phyloP scores from a whole-genome alignment of 2,888 invertebrate genomes.

The Drosophila multiciliata region DNA sequence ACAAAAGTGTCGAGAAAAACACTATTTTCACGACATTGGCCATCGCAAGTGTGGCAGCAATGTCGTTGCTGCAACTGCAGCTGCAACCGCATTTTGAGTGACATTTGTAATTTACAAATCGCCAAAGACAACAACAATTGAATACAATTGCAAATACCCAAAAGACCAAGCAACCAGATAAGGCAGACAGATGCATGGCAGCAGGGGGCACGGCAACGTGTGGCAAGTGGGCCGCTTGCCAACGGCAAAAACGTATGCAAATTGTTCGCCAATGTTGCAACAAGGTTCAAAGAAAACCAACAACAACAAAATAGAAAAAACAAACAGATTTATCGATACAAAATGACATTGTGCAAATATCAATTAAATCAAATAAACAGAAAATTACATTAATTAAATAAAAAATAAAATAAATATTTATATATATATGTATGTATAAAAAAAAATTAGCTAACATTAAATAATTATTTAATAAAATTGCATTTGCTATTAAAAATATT shows the following conservation, averaged over 20 bases:
- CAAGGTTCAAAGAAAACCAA: background rate
- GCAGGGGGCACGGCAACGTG: conserved; percentile 47
- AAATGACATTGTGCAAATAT: background rate
- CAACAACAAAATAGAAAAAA: background rate
- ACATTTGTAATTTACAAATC: conserved; percentile 57
- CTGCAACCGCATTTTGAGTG: conserved; percentile 45
- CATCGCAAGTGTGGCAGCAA: conserved; percentile 27
- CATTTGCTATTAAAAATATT: background rate
- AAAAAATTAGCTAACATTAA: background rate
- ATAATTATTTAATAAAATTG: no score
- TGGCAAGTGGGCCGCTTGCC: conserved; percentile 64
- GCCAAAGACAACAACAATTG: conserved; percentile 23
- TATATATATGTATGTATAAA: no score
- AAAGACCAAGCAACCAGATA: conserved; percentile 24
- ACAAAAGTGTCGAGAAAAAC: conserved; percentile 63
- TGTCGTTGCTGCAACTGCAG: conserved; percentile 20
- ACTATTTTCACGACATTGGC: conserved; percentile 61
- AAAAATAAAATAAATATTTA: no score
- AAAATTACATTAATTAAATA: background rate
- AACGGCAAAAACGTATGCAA: conserved; percentile 40
- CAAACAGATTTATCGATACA: conserved; percentile 1
- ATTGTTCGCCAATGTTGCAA: conserved; percentile 23
- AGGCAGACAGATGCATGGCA: conserved; percentile 31
- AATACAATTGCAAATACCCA: conserved; percentile 16
- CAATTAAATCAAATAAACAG: background rate